Percentiles rank a stretch among this genome's conserved stretches.
Evolutionary conservation across 64 coral and sea anemone species (phyloP).

Genomic region (Hydrozoanthus tunicans): DNA sequence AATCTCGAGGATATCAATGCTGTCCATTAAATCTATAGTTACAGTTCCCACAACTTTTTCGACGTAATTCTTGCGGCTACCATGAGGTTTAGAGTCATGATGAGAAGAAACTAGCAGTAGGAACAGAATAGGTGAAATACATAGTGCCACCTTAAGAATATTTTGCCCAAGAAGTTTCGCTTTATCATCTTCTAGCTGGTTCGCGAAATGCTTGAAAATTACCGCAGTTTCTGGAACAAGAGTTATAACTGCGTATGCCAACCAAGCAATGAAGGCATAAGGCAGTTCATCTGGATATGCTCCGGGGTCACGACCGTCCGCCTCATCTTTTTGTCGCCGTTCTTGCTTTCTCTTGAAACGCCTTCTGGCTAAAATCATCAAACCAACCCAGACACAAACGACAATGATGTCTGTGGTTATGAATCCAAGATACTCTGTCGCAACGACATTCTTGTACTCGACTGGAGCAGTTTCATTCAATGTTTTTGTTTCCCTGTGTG

Average conservation of each 20-base stretch:
- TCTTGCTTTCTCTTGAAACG: conserved; percentile 24
- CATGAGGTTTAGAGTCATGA: conserved; percentile 70
- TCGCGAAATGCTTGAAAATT: conserved; percentile 88
- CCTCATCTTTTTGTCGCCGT: conserved; percentile 32
- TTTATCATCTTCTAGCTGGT: conserved; percentile 79
- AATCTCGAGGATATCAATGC: conserved; percentile 92
- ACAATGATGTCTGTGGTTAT: conserved; percentile 80
- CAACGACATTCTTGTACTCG: conserved; percentile 13
- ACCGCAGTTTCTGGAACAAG: conserved; percentile 83
- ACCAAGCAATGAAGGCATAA: conserved; percentile 89
- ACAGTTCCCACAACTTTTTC: conserved; percentile 81
- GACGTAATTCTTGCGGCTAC: conserved; percentile 66
- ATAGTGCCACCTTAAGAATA: conserved; percentile 81
- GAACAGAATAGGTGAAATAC: conserved; percentile 86
- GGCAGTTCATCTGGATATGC: conserved; percentile 81
- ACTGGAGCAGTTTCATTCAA: conserved; percentile 6
- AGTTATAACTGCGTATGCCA: conserved; percentile 79
- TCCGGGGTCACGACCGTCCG: conserved; percentile 32
- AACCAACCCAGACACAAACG: conserved; percentile 56
- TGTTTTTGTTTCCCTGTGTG: conserved; percentile 22
- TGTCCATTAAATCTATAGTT: conserved; percentile 88
- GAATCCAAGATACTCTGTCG: conserved; percentile 67
- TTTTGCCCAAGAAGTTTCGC: conserved; percentile 79
- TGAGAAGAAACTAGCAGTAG: conserved; percentile 83
- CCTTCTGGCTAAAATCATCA: conserved; percentile 69